A percentile compares a stretch with the other conserved stretches of the same genome.
Conservation (phyloP, 2,888 invertebrate species). For the Phaonia tiefii region DNA sequence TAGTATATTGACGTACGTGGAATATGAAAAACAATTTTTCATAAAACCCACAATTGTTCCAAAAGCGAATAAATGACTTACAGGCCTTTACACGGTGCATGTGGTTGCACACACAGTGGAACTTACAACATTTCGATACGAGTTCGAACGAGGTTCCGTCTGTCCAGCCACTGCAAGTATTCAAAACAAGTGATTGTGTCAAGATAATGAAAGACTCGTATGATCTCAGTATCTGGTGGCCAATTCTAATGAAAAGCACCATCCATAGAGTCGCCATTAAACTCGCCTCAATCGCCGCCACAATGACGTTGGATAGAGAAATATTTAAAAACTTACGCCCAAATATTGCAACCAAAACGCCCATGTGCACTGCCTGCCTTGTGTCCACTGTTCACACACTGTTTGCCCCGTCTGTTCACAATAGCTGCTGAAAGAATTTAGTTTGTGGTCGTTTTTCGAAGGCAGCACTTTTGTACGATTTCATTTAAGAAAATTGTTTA, state of each 20-base stretch:
- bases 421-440: constrained; percentile 47
- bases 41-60: constrained; percentile 37
- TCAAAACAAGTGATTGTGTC: constrained; percentile 64
- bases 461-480: constrained; percentile 40
- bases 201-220: constrained; percentile 52
- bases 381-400: not conserved
- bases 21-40: constrained; percentile 44
- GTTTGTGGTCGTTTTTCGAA: constrained; percentile 21
- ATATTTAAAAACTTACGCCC: constrained; percentile 59
- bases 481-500: constrained; percentile 37
- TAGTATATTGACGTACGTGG: constrained; percentile 6
- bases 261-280: constrained; percentile 51
- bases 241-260: constrained; percentile 32
- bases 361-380: constrained; percentile 62
- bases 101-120: constrained; percentile 8
- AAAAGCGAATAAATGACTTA: constrained; percentile 28
- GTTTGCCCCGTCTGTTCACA: not conserved
- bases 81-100: not conserved
- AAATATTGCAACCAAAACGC: constrained; percentile 62
- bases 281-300: constrained; percentile 12
- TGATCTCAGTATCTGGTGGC: constrained; percentile 45
- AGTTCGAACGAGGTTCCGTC: not conserved
- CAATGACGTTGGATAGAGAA: constrained; percentile 38
- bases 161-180: constrained; percentile 43
- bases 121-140: constrained; percentile 5